phyloP scores from a whole-genome alignment of 2,888 invertebrate genomes.

The Lasioglossum malachurum region DNA sequence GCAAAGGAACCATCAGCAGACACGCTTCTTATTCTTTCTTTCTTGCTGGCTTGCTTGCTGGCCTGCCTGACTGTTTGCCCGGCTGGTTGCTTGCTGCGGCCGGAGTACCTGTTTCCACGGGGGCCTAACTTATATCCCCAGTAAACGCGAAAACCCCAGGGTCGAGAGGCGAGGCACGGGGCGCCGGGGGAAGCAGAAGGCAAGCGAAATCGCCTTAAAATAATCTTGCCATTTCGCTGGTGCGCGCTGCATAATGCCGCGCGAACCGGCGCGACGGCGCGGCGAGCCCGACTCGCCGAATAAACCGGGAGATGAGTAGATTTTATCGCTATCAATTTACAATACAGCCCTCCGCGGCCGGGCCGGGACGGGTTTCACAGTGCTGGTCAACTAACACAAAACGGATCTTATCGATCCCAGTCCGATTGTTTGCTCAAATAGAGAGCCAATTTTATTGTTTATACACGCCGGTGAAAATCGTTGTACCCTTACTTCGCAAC shows the following conservation, averaged over 20 bases:
- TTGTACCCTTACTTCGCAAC: not conserved
- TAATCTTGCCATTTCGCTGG: conserved; percentile 72
- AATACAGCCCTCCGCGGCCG: conserved; percentile 55
- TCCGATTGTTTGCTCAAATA: conserved; percentile 66
- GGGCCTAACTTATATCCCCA: conserved; percentile 46
- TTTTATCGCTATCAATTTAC: conserved; percentile 74
- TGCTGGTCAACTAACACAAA: conserved; percentile 62
- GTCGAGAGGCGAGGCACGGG: conserved; percentile 17
- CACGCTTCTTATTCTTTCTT: conserved; percentile 43
- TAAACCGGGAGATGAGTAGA: conserved; percentile 70
- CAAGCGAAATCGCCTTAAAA: conserved; percentile 67
- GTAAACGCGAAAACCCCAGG: conserved; percentile 41
- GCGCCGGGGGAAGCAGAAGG: conserved; percentile 32
- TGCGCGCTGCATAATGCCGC: conserved; percentile 53
- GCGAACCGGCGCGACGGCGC: conserved; percentile 15
- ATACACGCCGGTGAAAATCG: conserved; percentile 29
- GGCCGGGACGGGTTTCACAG: conserved; percentile 62
- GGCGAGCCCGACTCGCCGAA: conserved; percentile 45
- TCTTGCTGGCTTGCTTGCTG: conserved; percentile 14
- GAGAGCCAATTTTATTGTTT: conserved; percentile 63
- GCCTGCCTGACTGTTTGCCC: not conserved
- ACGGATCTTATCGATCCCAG: conserved; percentile 68
- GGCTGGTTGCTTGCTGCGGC: not conserved
- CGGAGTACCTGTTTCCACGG: conserved; percentile 28
- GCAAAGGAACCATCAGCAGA: conserved; percentile 81